These are phyloP conservation scores for Bufo gargarizans DNA, from an alignment of 2,113 vertebrate species.

Conservation along the genomic window DNA sequence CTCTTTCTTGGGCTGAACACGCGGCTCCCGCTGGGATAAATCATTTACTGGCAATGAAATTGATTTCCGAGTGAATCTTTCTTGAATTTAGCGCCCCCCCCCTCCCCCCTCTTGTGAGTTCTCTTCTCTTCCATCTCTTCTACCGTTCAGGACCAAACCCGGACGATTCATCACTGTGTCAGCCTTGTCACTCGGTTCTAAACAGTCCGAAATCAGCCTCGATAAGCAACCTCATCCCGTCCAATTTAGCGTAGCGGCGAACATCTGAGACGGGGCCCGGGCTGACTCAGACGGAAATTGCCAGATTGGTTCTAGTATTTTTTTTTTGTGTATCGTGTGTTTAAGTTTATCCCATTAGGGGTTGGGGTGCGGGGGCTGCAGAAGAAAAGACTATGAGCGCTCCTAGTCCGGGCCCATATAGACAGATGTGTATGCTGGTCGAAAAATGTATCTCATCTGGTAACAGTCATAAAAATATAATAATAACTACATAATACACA, in stretches of 20 bases:
- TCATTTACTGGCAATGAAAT: slow-evolving; percentile 51
- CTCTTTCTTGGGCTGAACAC: background rate
- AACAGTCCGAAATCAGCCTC: slow-evolving; percentile 62
- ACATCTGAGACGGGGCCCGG: slow-evolving; percentile 68
- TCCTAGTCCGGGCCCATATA: background rate
- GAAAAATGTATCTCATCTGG: background rate
- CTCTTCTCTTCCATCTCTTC: background rate
- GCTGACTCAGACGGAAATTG: slow-evolving; percentile 63
- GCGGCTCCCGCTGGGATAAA: slow-evolving; percentile 47
- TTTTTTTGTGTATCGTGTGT: slow-evolving; percentile 18
- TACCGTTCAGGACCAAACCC: slow-evolving; percentile 50
- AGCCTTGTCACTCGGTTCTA: slow-evolving; percentile 64
- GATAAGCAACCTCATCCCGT: slow-evolving; percentile 64
- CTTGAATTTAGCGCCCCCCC: slow-evolving; percentile 21
- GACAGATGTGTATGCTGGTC: no score
- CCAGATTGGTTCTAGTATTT: slow-evolving; percentile 66
- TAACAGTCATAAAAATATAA: background rate
- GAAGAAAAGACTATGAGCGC: background rate
- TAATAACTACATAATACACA: no score
- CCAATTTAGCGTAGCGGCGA: slow-evolving; percentile 70
- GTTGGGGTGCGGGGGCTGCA: background rate
- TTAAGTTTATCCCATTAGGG: slow-evolving; percentile 40
- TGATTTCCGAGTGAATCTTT: slow-evolving; percentile 52
- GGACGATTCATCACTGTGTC: slow-evolving; percentile 69
- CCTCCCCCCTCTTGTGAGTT: background rate